Evolutionary conservation across 2,888 invertebrate genomes (phyloP), one percentile per base, ranked within the genome.

Genomic region (Isoperla grammatica): DNA sequence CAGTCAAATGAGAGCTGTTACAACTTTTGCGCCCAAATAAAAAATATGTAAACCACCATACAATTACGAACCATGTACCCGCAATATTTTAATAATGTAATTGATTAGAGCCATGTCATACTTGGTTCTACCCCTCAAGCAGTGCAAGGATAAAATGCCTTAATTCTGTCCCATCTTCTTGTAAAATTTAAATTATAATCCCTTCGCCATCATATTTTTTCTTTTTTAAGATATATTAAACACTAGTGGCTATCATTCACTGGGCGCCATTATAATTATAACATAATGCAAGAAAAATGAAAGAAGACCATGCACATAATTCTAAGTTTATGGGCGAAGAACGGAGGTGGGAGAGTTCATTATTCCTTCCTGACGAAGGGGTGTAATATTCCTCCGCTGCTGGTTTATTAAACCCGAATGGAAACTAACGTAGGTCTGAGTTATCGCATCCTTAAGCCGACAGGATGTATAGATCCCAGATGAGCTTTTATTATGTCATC

Each of bases 391-490:
- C 6, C 17, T 12, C 17, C 17, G 23, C 23, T 29, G n/a, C 12
- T 13, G 39, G 53, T 54, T 54, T 54, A 54, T 54, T 54, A 50
- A 13, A 50, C 12, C 35, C 13, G 23, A 50, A 22, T 37, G 6
- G 11, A 29, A n/a, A n/a, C n/a, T n/a, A n/a, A n/a, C n/a, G n/a
- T n/a, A n/a, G 29, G 37, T 23, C 11, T 39, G 39, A 4, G 39
- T 54, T 39, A 54, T 49, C 29, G 29, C 29, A 8, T 29, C 29
- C 29, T 29, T 29, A 4, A 4, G 29, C 29, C 29, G 8, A 4
- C 8, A 8, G n/a, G n/a, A n/a, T n/a, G n/a, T n/a, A n/a, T n/a
- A 29, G 29, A 29, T 29, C 29, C 13, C 45, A 45, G 2, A 15
- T 45, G 15, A 4, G 17, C 15, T 9, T n/a, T 9, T 13, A 9